These are phyloP conservation scores for Zaprionus ghesquierei DNA, from an alignment of 1,140 invertebrate genomes.

Conservation along the genomic window DNA sequence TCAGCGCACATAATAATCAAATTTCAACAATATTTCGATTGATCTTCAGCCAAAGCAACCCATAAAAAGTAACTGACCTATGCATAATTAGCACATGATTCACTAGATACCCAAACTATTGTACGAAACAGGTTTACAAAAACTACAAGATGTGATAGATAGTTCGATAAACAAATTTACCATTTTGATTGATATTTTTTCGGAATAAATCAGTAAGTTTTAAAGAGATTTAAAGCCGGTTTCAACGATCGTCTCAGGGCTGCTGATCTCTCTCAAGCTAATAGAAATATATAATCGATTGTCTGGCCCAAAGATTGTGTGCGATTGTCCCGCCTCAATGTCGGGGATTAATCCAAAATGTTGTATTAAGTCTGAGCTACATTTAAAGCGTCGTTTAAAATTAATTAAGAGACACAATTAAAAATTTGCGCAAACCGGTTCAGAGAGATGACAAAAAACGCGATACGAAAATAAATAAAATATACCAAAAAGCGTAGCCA, in stretches of 20 bases:
- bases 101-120: neutral
- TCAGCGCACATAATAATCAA: neutral
- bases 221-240: neutral
- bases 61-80: neutral
- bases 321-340: constrained; percentile 12
- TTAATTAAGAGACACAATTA: constrained; percentile 40
- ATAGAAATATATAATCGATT: constrained; percentile 9
- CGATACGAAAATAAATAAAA: constrained; percentile 34
- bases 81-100: neutral
- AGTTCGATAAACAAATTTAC: neutral
- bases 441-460: constrained; percentile 7
- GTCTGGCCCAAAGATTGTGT: neutral
- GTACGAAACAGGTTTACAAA: neutral
- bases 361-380: constrained; percentile 10
- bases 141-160: neutral
- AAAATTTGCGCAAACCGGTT: constrained; percentile 33
- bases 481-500: constrained; percentile 31
- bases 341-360: constrained; percentile 5
- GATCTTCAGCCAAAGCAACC: neutral
- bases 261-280: neutral
- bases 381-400: constrained; percentile 33
- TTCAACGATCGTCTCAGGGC: neutral
- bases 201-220: neutral
- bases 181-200: neutral
- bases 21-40: neutral